phyloP scores from a whole-genome alignment of 2,888 invertebrate species.

The Argyresthia goedartella region DNA sequence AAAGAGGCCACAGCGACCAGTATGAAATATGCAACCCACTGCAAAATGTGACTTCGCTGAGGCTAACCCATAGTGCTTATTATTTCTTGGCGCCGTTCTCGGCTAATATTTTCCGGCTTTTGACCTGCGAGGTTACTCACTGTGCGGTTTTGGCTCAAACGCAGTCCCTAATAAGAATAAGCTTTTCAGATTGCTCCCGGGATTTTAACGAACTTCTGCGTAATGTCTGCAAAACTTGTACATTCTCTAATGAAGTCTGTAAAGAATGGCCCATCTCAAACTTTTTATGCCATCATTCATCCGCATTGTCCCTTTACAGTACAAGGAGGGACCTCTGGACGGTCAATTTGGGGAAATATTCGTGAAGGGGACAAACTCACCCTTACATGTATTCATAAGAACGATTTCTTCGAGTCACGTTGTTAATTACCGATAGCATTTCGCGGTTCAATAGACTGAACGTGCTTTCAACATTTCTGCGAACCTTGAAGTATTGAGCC shows the following conservation, averaged over 20 bases:
- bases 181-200: too few species aligned
- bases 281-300: too few species aligned
- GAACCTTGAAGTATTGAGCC: conserved; percentile 13
- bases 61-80: neutral
- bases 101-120: neutral
- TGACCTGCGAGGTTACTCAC: neutral
- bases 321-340: too few species aligned
- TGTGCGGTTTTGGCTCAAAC: neutral
- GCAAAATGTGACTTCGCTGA: conserved; percentile 17
- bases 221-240: too few species aligned
- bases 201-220: too few species aligned
- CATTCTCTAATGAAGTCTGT: too few species aligned
- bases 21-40: conserved; percentile 51
- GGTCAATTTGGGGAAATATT: neutral
- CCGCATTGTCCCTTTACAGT: too few species aligned
- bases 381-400: neutral
- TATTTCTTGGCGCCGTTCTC: neutral
- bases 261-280: too few species aligned
- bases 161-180: too few species aligned
- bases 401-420: conserved; percentile 31
- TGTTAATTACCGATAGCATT: conserved; percentile 37
- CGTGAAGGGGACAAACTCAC: neutral
- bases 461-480: conserved; percentile 15
- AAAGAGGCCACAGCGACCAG: conserved; percentile 30
- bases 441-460: conserved; percentile 9